Percentiles rank a stretch among this genome's conserved stretches.
These are phyloP conservation scores for Drosophila kanekoi DNA, from an alignment of 2,888 invertebrate species.

Conservation along the genomic window DNA sequence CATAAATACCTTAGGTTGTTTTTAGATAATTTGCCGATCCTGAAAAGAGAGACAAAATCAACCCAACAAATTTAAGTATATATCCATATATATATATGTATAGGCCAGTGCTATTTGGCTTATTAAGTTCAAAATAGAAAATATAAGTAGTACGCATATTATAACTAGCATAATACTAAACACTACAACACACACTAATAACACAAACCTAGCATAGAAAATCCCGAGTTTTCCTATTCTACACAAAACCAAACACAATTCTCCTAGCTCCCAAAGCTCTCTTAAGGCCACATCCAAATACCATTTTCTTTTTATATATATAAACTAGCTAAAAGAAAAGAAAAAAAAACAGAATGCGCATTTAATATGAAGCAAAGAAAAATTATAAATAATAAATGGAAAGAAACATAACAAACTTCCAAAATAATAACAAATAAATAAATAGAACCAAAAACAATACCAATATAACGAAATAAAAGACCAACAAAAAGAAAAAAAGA, in stretches of 20 bases:
- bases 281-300: slow-evolving; percentile 8
- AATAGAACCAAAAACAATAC: slow-evolving; percentile 40
- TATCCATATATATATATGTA: not conserved
- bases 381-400: slow-evolving; percentile 25
- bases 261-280: slow-evolving; percentile 30
- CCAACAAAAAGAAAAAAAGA: slow-evolving; percentile 20
- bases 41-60: no score
- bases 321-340: slow-evolving; percentile 50
- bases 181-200: slow-evolving; percentile 17
- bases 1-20: not conserved
- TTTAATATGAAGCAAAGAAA: slow-evolving; percentile 50
- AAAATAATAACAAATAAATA: slow-evolving; percentile 5
- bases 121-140: not conserved
- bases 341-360: slow-evolving; percentile 59
- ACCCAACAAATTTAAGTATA: not conserved
- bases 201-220: slow-evolving; percentile 25
- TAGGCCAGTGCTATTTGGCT: not conserved
- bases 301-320: slow-evolving; percentile 1
- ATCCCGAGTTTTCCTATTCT: slow-evolving; percentile 22
- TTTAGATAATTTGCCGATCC: not conserved
- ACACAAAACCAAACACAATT: slow-evolving; percentile 39
- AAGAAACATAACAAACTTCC: slow-evolving; percentile 23
- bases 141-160: slow-evolving; percentile 17
- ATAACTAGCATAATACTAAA: slow-evolving; percentile 16
- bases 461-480: slow-evolving; percentile 10